Conservation (phyloP, 2,797 vertebrate genomes). For the Scomberomorus guttatus region DNA sequence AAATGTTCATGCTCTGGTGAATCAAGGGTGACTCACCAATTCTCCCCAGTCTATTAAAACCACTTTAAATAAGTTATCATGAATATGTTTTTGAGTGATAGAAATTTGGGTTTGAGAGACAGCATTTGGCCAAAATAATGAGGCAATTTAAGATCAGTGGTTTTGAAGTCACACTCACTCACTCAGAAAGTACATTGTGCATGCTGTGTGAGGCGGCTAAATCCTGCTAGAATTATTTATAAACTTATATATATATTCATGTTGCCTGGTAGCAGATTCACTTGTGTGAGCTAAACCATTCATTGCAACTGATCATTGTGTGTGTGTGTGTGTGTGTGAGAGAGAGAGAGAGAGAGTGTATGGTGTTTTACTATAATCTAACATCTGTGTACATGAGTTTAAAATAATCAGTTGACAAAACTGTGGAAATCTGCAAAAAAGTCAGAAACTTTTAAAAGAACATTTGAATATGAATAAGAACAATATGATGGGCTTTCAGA, state of each 20-base stretch:
- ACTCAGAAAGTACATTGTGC: neutral
- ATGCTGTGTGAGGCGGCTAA: neutral
- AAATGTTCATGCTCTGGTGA: neutral
- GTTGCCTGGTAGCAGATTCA: slow-evolving; percentile 3
- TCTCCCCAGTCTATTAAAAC: neutral
- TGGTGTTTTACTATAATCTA: neutral
- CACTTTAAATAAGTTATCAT: neutral
- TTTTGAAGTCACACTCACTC: slow-evolving; percentile 1
- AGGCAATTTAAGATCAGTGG: slow-evolving; percentile 8
- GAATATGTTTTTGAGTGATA: neutral
- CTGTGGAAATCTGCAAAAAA: too few relatives aligned
- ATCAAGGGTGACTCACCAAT: too few relatives aligned
- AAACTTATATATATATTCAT: slow-evolving; percentile 37
- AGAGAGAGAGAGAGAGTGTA: neutral
- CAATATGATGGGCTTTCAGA: too few relatives aligned
- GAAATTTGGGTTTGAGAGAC: neutral
- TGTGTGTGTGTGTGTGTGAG: neutral
- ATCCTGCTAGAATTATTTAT: slow-evolving; percentile 33
- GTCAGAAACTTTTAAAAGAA: too few relatives aligned
- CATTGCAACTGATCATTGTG: neutral
- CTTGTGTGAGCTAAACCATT: neutral
- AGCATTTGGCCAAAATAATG: neutral
- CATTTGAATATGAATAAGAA: too few relatives aligned
- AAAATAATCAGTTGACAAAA: too few relatives aligned
- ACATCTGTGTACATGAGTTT: too few relatives aligned